Evolutionary conservation across 1,140 invertebrate species (phyloP), one percentile per base, ranked within the genome.

Genomic region (Drosophila bocki): DNA sequence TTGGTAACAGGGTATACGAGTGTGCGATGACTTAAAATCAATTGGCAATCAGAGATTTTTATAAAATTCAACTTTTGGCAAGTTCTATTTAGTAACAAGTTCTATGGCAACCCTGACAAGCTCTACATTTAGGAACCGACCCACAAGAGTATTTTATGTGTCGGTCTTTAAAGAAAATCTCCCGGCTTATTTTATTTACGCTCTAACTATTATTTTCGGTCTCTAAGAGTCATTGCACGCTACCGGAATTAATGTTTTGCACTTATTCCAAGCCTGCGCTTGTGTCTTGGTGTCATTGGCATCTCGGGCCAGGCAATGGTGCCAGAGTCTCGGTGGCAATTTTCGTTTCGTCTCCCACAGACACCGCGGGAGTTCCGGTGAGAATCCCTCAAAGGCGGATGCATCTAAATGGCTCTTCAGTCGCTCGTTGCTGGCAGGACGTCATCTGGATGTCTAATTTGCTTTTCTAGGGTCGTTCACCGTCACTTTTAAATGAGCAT

Each of bases 201-300:
- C 67, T 70, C 62, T 32, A 42, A 32, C 62, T 68, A 39, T 32
- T 44, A 44, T 67, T 37, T 69, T 53, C 37, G 11, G 63, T 65
- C 37, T 32, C 37, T 19, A 69, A 69, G 47, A 51, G 65, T 70
- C 67, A 68, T 70, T 70, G 62, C 67, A 68, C 67, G 67, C 67
- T 68, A 67, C 62, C 67, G 67, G 67, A 70, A 70, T 70, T 70
- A 53, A 70, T 70, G 67, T 44, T 67, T 67, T 26, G 47, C 67
- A 67, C 65, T 67, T 67, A 44, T 69, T 48, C 22, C 62, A 33
- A 69, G 47, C 62, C 47, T 37, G 39, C 32, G 32, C 32, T 53
- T 54, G 29, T 42, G 19, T 44, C 67, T 70, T 51, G 67, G 67
- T 70, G 67, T 70, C 67, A 70, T 68, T 70, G 67, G 47, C 62